A percentile compares a stretch with the other conserved stretches of the same genome.
These are phyloP conservation scores for Drosophila quinaria DNA, from an alignment of 2,888 invertebrate genomes.

Conservation along the genomic window DNA sequence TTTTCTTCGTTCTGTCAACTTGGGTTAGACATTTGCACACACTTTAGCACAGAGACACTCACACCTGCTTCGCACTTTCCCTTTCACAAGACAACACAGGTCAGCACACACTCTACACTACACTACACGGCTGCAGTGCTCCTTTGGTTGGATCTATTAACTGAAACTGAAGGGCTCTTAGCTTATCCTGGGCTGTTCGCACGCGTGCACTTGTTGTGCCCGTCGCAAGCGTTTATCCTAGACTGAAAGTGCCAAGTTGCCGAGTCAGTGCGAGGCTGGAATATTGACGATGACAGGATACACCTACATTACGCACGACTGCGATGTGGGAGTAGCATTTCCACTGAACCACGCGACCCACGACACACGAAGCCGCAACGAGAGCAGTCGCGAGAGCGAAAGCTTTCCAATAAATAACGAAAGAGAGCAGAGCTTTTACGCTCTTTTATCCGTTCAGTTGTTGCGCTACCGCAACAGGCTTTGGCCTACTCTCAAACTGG, in stretches of 20 bases:
- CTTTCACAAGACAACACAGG: slow-evolving; percentile 8
- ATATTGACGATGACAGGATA: slow-evolving; percentile 64
- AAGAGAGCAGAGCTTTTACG: slow-evolving; percentile 53
- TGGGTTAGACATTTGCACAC: slow-evolving; percentile 8
- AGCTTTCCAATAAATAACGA: slow-evolving; percentile 50
- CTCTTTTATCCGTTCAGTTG: slow-evolving; percentile 75
- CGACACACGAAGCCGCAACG: slow-evolving; percentile 28
- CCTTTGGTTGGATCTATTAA: slow-evolving; percentile 34
- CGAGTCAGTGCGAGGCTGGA: slow-evolving; percentile 81
- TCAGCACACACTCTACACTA: slow-evolving; percentile 46
- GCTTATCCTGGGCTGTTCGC: slow-evolving; percentile 55
- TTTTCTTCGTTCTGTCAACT: slow-evolving; percentile 9
- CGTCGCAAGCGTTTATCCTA: slow-evolving; percentile 86
- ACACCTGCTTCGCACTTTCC: slow-evolving; percentile 16
- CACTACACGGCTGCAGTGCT: slow-evolving; percentile 40
- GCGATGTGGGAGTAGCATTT: slow-evolving; percentile 64
- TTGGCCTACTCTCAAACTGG: slow-evolving; percentile 42
- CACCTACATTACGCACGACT: slow-evolving; percentile 61
- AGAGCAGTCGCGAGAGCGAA: slow-evolving; percentile 46
- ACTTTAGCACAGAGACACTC: slow-evolving; percentile 5
- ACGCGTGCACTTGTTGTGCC: slow-evolving; percentile 86
- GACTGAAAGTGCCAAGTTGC: slow-evolving; percentile 78
- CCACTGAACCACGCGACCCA: slow-evolving; percentile 42
- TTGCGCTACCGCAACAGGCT: slow-evolving; percentile 76
- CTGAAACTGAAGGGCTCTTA: slow-evolving; percentile 33